Percentiles rank a stretch among this genome's conserved stretches.
phyloP scores from a whole-genome alignment of 2,113 vertebrate genomes.

The Lepisosteus oculatus region DNA sequence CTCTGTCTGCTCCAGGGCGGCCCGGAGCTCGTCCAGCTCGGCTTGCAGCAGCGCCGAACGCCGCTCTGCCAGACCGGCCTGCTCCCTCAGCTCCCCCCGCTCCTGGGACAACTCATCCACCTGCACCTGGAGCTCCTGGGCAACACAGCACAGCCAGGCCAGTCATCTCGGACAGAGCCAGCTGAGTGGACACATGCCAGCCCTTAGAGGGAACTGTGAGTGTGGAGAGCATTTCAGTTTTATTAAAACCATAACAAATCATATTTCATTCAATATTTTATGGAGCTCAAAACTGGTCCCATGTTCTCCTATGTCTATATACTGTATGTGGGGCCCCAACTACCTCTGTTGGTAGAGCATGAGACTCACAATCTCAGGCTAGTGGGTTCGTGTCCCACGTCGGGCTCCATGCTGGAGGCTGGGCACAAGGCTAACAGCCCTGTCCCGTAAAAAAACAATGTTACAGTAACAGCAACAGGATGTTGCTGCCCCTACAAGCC shows the following conservation, averaged over 20 bases:
- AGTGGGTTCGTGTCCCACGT: no score
- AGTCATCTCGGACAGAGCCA: neutral
- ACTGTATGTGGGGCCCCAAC: no score
- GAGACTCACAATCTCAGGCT: no score
- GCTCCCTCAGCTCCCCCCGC: conserved; percentile 82
- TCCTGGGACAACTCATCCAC: conserved; percentile 77
- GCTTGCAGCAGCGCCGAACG: conserved; percentile 73
- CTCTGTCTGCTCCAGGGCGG: conserved; percentile 78
- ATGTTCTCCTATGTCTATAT: neutral
- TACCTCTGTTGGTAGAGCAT: no score
- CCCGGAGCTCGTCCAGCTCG: conserved; percentile 83
- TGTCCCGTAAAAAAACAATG: no score
- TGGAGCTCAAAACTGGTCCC: neutral
- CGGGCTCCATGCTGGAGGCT: no score
- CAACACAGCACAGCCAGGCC: neutral
- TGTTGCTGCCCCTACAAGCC: no score
- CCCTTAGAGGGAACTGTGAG: no score
- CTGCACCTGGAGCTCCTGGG: conserved; percentile 81
- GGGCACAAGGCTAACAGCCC: no score
- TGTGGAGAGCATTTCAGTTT: no score
- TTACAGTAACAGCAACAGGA: no score
- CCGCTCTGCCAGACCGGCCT: conserved; percentile 76
- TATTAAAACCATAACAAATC: neutral
- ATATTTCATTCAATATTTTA: neutral
- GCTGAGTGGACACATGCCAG: neutral